Evolutionary conservation across 2,888 invertebrate species (phyloP), one percentile per base, ranked within the genome.

Genomic region (Spialia ferax): DNA sequence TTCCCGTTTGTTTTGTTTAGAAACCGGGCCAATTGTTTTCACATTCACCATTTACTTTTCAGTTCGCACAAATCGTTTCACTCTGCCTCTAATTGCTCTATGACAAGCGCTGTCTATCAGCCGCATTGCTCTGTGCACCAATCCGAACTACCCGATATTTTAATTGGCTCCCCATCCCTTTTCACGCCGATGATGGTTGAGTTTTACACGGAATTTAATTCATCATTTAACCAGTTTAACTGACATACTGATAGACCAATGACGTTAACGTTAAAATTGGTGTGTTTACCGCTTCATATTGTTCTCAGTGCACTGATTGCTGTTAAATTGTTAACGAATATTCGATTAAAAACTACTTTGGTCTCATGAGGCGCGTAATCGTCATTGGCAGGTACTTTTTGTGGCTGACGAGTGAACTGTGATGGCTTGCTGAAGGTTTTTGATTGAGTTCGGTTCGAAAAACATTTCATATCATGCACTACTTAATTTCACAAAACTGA

Each of bases 121-220:
- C 59, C 48, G 35, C 64, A 52, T 61, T 67, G 57, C 70, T 65
- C 60, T 68, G 68, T 74, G 72, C 70, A 67, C 70, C 74, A 72
- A 70, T 70, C 68, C 63, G 66, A 69, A 72, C 70, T 74, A 72
- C 75, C 74, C 77, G 78, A 82, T 84, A 80, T 82, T 81, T 84
- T 83, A 85, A 88, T 87, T 84, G 79, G 82, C 79, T 76, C 75
- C 70, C 69, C 77, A 71, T 71, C 72, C 73, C 72, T 75, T 74
- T 78, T 74, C 75, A 71, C 74, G 77, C 74, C 79, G 73, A 74
- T 79, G 64, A 64, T 59, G 79, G 77, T 71, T 76, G 74, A 79
- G 75, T 82, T 83, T 83, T 80, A 82, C 78, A 76, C 73, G 71
- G 72, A 78, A 84, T 86, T 86, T 82, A 83, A 87, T 85, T 82